Conservation (phyloP, 2,113 vertebrate genomes). For the Rhegmatorhina hoffmannsi region DNA sequence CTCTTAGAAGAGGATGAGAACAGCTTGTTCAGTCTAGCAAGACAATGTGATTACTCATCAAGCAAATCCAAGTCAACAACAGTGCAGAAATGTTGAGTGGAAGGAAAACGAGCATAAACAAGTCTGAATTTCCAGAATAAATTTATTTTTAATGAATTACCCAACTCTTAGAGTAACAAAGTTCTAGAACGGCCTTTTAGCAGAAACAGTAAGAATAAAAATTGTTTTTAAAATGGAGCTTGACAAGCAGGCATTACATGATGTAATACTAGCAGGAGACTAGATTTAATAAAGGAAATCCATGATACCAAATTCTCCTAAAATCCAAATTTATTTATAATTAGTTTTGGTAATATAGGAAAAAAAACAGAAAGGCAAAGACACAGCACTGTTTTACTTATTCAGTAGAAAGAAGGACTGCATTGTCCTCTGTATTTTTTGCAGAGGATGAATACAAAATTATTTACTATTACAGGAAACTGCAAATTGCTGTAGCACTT, state of each 20-base stretch:
- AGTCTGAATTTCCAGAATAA: neutral
- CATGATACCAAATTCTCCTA: neutral
- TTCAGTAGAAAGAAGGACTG: neutral
- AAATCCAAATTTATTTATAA: neutral
- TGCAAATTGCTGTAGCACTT: slow-evolving; percentile 38
- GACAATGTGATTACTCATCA: slow-evolving; percentile 2
- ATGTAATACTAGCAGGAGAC: neutral
- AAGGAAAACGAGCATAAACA: slow-evolving; percentile 26
- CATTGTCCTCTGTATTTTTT: neutral
- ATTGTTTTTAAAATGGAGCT: neutral
- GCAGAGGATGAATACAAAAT: neutral
- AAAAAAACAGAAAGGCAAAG: neutral
- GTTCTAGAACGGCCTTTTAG: neutral
- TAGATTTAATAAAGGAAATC: neutral
- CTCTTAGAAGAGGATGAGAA: neutral
- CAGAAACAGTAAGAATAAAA: neutral
- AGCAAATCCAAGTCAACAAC: slow-evolving; percentile 24
- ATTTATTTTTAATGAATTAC: slow-evolving; percentile 20
- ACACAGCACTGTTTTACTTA: neutral
- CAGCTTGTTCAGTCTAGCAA: neutral
- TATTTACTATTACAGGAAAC: slow-evolving; percentile 45
- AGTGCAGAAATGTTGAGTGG: neutral
- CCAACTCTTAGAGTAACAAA: neutral
- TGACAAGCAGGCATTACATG: neutral
- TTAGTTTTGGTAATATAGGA: neutral